Evolutionary conservation across 2,797 vertebrate genomes (phyloP).

Genomic region (Coilia nasus): DNA sequence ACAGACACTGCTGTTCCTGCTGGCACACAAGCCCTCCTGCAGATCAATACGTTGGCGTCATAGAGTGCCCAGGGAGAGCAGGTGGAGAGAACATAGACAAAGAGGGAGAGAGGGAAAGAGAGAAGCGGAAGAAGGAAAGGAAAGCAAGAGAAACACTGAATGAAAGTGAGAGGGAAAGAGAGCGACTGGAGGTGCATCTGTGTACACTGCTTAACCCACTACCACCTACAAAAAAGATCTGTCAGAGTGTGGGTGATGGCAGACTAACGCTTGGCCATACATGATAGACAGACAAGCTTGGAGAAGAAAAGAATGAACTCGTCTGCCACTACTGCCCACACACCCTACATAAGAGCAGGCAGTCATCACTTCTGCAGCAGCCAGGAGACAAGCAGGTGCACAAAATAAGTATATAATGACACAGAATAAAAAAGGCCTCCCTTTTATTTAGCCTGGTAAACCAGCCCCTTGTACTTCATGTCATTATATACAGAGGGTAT

Average conservation of each 20-base stretch:
- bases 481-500: too few relatives aligned
- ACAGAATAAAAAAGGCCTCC: background rate
- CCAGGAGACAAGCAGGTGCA: background rate
- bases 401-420: background rate
- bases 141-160: constrained; percentile 18
- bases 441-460: too few relatives aligned
- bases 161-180: background rate
- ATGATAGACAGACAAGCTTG: background rate
- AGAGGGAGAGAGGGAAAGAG: constrained; percentile 22
- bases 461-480: too few relatives aligned
- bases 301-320: background rate
- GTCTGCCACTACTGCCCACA: background rate
- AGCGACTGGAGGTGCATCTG: background rate
- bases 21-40: constrained; percentile 33
- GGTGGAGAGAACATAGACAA: background rate
- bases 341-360: background rate
- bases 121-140: background rate
- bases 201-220: background rate
- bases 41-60: constrained; percentile 46
- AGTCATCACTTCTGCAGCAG: background rate
- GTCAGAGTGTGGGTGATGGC: background rate
- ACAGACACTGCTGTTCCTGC: constrained; percentile 39
- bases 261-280: background rate
- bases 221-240: background rate
- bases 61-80: background rate